These are phyloP conservation scores for Pituophis catenifer DNA, from an alignment of 2,113 vertebrate genomes.

Conservation along the genomic window DNA sequence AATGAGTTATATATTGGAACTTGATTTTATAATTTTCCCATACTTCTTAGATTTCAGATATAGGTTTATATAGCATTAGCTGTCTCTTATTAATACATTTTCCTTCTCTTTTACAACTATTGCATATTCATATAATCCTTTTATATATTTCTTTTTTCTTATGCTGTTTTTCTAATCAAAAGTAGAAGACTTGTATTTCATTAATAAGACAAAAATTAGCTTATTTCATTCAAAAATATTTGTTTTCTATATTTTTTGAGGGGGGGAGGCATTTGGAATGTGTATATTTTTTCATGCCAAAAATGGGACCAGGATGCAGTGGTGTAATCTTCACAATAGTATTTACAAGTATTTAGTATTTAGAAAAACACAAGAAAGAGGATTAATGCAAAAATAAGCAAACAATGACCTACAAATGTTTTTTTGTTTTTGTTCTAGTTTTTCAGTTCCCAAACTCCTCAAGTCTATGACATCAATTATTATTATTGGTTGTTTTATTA, in stretches of 20 bases:
- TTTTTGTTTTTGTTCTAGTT: neutral
- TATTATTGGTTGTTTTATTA: neutral
- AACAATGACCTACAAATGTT: neutral
- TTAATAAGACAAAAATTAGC: neutral
- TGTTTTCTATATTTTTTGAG: neutral
- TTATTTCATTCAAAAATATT: neutral
- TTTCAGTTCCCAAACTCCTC: neutral
- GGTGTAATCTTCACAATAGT: neutral
- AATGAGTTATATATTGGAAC: neutral
- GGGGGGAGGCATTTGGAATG: neutral
- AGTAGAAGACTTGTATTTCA: neutral
- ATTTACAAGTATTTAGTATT: neutral
- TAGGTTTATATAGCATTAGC: neutral
- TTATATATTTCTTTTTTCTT: neutral
- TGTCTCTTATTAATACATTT: neutral
- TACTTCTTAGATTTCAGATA: neutral
- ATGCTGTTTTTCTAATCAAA: neutral
- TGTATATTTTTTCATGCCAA: neutral
- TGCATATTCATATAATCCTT: neutral
- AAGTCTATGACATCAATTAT: neutral
- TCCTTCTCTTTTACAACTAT: neutral
- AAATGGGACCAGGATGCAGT: neutral
- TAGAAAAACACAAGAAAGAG: neutral
- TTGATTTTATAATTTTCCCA: neutral
- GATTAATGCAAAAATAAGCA: neutral